Percentiles rank a stretch among this genome's conserved stretches.
Evolutionary conservation across 2,888 invertebrate genomes (phyloP).

Genomic region (Tenthredo mesomela): DNA sequence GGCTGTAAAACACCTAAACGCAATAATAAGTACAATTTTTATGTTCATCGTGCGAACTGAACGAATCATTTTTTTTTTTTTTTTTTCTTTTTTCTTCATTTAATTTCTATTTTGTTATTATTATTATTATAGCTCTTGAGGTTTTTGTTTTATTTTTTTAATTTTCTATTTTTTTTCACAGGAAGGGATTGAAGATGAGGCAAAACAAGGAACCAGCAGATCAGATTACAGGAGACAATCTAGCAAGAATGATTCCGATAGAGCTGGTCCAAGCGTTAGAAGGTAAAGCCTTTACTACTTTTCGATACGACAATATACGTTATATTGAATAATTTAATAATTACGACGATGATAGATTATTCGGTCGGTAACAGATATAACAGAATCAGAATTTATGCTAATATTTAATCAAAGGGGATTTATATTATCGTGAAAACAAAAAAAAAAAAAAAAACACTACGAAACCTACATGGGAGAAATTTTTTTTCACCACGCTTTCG

Average conservation of each 20-base stretch:
- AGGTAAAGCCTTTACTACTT: conserved; percentile 60
- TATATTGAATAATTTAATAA: too few relatives aligned
- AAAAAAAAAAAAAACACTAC: neutral
- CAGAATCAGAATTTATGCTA: too few relatives aligned
- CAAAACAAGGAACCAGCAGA: conserved; percentile 55
- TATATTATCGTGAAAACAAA: too few relatives aligned
- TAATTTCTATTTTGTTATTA: too few relatives aligned
- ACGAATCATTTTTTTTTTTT: too few relatives aligned
- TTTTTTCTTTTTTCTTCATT: rapidly evolving
- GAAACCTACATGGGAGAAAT: neutral
- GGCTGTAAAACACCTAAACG: conserved; percentile 12
- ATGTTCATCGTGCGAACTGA: neutral
- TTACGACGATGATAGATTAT: too few relatives aligned
- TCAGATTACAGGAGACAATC: conserved; percentile 64
- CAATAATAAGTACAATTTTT: conserved; percentile 47
- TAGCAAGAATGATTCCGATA: conserved; percentile 63
- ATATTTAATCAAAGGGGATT: neutral
- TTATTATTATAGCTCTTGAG: neutral
- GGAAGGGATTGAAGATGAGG: conserved; percentile 59
- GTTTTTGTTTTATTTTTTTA: neutral
- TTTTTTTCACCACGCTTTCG: neutral
- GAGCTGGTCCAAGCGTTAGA: conserved; percentile 64
- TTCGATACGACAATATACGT: neutral
- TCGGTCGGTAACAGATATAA: neutral
- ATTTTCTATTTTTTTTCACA: conserved; percentile 53